Evolutionary conservation across 1,140 invertebrate genomes (phyloP), one percentile per base, ranked within the genome.

Genomic region (Orchestia grillus): DNA sequence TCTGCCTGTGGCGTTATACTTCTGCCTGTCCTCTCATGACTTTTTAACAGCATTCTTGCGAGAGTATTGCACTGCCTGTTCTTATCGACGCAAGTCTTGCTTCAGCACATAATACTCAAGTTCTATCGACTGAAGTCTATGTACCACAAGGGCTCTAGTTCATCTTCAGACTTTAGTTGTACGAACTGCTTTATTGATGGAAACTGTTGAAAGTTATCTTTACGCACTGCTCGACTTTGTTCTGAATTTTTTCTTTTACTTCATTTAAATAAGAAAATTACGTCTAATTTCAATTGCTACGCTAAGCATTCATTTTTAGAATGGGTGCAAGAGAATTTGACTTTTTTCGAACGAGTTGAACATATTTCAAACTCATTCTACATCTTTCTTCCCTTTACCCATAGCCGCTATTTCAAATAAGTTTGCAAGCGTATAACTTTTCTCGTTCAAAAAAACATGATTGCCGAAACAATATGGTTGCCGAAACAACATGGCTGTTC

Each of bases 41-140:
- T 90, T 90, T 90, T 90, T 90, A 43, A 42, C n/a, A 77, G 41
- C 41, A 90, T 90, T 42, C 88, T 28, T 41, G 11, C 41, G n/a
- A 90, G 88, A 90, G 88, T 90, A 90, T 90, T 90, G 88, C 88
- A 90, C 88, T 90, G 15, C n/a, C 88, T 42, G 42, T 90, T 41
- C 88, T 90, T 42, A 90, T 90, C 88, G 41, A 42, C 41, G 41
- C 41, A 90, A 90, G 43, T 15, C 88, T 90, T 42, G n/a, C 41
- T 8, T 90, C 11, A 90, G 41, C 88, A 11, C 4, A 8, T 41
- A 19, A 11, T 36, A 4, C 36, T 90, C 4, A 44, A 41, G 87
- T 41, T 28, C 6, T 90, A 16, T 4, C 42, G 3, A 28, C 62
- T 77, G 62, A 53, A 53, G 47, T 53, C 47, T 19, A 6, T 53